A percentile compares a stretch with the other conserved stretches of the same genome.
Evolutionary conservation across 1,140 invertebrate species (phyloP).

Genomic region (Lerema accius): DNA sequence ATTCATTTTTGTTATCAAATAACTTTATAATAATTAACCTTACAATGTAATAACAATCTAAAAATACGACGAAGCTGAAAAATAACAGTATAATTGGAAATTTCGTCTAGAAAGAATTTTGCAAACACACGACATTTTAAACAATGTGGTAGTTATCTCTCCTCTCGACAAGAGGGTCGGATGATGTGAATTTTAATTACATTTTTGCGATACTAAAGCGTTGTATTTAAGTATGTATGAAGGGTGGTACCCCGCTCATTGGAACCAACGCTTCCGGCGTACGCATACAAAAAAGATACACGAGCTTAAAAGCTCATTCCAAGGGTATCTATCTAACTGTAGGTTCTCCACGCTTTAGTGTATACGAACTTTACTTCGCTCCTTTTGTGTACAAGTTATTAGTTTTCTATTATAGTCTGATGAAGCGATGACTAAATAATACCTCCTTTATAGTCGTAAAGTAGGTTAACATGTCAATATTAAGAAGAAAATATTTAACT

Average conservation of each 20-base stretch:
- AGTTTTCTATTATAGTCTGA: conserved; percentile 43
- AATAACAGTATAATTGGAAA: conserved; percentile 15
- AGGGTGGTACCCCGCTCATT: conserved; percentile 62
- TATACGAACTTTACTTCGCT: conserved; percentile 12
- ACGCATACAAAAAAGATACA: conserved; percentile 64
- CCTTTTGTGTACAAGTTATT: conserved; percentile 28
- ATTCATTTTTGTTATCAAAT: too few relatives aligned
- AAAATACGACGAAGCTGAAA: too few relatives aligned
- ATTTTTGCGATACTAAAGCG: conserved; percentile 79
- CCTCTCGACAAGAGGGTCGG: conserved; percentile 50
- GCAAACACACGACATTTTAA: conserved; percentile 22
- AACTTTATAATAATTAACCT: too few relatives aligned
- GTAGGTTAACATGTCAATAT: too few relatives aligned
- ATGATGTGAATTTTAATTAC: conserved; percentile 80
- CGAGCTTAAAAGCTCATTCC: conserved; percentile 62
- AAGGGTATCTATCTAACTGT: conserved; percentile 47
- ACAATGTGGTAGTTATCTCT: conserved; percentile 71
- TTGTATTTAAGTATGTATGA: conserved; percentile 72
- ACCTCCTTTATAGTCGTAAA: too few relatives aligned
- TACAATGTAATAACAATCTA: too few relatives aligned
- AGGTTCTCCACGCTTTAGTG: conserved; percentile 21
- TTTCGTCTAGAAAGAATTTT: conserved; percentile 1
- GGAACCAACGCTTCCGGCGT: conserved; percentile 66
- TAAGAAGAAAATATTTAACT: too few relatives aligned
- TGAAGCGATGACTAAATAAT: conserved; percentile 3